Percentiles rank a stretch among this genome's conserved stretches.
Conservation (phyloP, 2,113 vertebrate genomes). For the Platichthys flesus region DNA sequence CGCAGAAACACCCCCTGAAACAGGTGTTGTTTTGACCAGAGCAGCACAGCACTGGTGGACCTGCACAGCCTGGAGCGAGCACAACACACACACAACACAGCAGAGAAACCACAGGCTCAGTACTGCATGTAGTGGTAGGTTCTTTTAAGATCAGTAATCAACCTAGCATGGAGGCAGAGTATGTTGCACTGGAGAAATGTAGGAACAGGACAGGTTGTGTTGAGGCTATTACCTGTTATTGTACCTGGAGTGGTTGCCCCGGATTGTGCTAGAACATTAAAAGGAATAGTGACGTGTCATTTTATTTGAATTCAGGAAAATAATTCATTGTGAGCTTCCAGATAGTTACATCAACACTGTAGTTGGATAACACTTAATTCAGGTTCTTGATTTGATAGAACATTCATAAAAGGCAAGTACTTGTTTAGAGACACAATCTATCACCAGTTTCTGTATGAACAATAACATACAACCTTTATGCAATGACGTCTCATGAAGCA, state of each 20-base stretch:
- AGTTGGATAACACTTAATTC: too few relatives aligned
- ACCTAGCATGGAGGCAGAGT: too few relatives aligned
- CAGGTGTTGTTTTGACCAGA: background rate
- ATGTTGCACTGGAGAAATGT: too few relatives aligned
- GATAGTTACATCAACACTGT: background rate
- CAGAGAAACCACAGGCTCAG: background rate
- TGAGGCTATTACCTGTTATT: slow-evolving; percentile 36
- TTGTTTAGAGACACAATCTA: background rate
- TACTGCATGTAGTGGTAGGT: too few relatives aligned
- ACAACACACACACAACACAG: slow-evolving; percentile 12
- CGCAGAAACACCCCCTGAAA: slow-evolving; percentile 38
- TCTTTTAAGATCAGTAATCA: too few relatives aligned
- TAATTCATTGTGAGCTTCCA: background rate
- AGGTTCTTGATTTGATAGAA: background rate
- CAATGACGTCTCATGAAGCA: background rate
- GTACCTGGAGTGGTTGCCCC: background rate
- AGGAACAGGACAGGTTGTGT: background rate
- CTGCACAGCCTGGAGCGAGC: slow-evolving; percentile 53
- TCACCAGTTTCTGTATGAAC: background rate
- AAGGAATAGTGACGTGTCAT: background rate
- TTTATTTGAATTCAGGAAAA: background rate
- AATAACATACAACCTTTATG: background rate
- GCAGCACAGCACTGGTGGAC: slow-evolving; percentile 64
- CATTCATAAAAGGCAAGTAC: background rate
- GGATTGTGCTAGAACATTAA: slow-evolving; percentile 43